Base-by-base conservation (phyloP, 2,888 invertebrate species). In the Ophion costatus region DNA sequence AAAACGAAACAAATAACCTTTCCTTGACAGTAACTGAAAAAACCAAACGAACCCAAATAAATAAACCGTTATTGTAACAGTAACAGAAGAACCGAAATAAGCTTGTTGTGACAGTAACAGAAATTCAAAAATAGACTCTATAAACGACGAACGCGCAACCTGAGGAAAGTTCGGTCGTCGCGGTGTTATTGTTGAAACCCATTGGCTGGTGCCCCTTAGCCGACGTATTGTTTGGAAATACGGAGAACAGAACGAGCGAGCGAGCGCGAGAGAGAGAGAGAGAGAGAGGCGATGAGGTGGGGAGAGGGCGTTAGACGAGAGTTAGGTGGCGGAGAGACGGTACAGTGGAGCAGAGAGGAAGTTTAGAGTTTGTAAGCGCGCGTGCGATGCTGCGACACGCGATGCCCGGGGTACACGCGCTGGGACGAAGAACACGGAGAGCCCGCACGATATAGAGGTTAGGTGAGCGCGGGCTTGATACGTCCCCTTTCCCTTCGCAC, bases 341-440 rank as follows among this genome's bases (percentile, higher is more conserved):
- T 20, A 24, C 45, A 1, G 24, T 22, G 17, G 69, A 57, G 69
- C 70, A 75, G 56, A 70, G 64, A 70, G 29, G 63, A 63, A 82
- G 78, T 84, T 81, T 79, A 63, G 70, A 45, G 70, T 79, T 79
- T 38, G 51, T 14, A 51, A 75, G 75, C 20, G 77, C 56, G 71
- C 71, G 74, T 67, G 81, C 78, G 81, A 82, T 84, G 73, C 80
- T 73, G 83, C 71, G 76, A 59, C 84, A 82, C 82, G 84, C 84
- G 81, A 84, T 78, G 67, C 84, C 84, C 84, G 84, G 84, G 84
- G 71, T 78, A 73, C 42, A 76, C 75, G 79, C 84, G 82, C 82
- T 82, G 73, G 22, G 22, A 77, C 22, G 38, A 56, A 67, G 63
- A 69, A 61, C 69, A 45, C 80, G 64, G 80, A 84, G 69, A 70